Base-by-base conservation (phyloP, 2,888 invertebrate genomes). In the Idaea aversata region DNA sequence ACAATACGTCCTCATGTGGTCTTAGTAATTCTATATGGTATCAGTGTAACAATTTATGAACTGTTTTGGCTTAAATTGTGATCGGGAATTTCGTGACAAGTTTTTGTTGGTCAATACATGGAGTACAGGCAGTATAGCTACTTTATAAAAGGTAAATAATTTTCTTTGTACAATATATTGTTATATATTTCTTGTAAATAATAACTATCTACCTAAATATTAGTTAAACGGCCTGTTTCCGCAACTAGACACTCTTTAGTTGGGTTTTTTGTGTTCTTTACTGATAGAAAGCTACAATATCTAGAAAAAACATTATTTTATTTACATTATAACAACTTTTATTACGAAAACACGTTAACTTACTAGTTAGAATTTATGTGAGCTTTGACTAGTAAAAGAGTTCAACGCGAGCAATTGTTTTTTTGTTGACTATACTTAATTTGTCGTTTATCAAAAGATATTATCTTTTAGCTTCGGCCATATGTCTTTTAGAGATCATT, bases 31-130 rank as follows among this genome's bases (percentile, higher is more conserved):
- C 10, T 59, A 59, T 59, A 59, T 25, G 59, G 59, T 59, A 16
- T 15, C 13, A 25, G 58, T 16, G 10, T 34, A 15, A 10, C 13
- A 61, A 65, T 65, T 68, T 69, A 67, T 67, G 68, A 63, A 70
- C 67, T 59, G 67, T 72, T 70, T 70, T 61, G 65, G 71, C 62
- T 47, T 63, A 62, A 76, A 68, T 75, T 65, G 58, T 63, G 63
- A 76, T 69, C 74, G 65, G 66, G 69, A 73, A 73, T 74, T 65
- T 66, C 70, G 71, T 74, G 72, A 74, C 70, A 67, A 59, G 66
- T 69, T 72, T 69, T 70, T 77, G 70, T 73, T 71, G 64, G 68
- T 72, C 70, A 67, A 65, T 70, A 75, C 76, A 72, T 76, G 72
- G 76, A 75, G 61, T 68, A 69, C 59, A 68, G 59, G 36, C 47